Conservation (phyloP, 2,797 vertebrate genomes). For the Protosalanx chinensis region DNA sequence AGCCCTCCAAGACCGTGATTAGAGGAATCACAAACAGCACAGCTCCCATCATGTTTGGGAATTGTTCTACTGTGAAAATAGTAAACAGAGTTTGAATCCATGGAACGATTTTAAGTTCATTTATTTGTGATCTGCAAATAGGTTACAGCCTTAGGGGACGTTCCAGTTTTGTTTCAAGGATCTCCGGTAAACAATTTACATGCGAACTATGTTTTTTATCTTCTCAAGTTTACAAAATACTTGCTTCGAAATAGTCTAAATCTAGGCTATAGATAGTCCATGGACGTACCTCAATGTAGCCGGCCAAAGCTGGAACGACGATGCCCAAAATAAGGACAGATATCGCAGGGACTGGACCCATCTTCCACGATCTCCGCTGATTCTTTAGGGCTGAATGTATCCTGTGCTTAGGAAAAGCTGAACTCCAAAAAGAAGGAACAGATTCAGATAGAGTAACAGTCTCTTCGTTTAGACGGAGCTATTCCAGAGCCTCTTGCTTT, state of each 20-base stretch:
- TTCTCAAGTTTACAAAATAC: neutral
- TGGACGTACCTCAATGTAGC: constrained; percentile 86
- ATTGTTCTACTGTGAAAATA: too few species aligned
- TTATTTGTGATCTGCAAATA: too few species aligned
- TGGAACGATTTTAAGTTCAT: too few species aligned
- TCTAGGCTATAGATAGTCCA: neutral
- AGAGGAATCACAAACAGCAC: too few species aligned
- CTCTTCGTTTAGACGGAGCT: constrained; percentile 25
- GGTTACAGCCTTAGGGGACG: neutral
- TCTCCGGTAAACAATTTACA: too few species aligned
- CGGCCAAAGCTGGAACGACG: constrained; percentile 78
- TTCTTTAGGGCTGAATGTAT: constrained; percentile 47
- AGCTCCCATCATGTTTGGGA: too few species aligned
- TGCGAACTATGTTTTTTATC: neutral
- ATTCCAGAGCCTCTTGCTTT: constrained; percentile 50
- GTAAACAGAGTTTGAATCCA: too few species aligned
- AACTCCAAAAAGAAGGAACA: constrained; percentile 34
- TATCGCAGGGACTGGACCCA: constrained; percentile 71
- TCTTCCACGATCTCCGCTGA: constrained; percentile 56
- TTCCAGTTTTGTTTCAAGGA: neutral
- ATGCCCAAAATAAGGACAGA: constrained; percentile 75
- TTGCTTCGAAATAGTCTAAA: neutral
- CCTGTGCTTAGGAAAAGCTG: constrained; percentile 31
- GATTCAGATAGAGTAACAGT: constrained; percentile 12
- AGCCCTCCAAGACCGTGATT: too few species aligned